Base-by-base conservation (phyloP, 2,888 invertebrate genomes). In the Chloroclystis v-ata region DNA sequence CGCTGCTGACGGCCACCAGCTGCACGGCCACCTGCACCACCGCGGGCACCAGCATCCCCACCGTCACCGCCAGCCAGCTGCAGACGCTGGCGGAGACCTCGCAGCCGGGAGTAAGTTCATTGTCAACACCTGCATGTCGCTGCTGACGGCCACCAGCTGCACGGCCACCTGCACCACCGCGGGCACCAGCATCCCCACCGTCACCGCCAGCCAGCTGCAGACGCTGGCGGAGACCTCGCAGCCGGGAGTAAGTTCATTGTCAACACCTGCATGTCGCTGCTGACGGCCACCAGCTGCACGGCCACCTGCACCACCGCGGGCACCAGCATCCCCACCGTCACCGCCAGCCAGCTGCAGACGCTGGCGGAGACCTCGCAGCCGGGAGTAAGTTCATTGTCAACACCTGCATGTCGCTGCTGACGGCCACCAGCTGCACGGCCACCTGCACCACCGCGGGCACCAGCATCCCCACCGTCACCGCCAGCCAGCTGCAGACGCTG, bases 71-170 rank as follows among this genome's bases (percentile, higher is more conserved):
- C 7, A 93, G 90, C 60, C 93, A 95, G 75, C 80, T 95, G 58
- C 94, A 94, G 74, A 94, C 95, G 0, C 75, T 95, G 25, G 95
- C 95, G 0, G 95, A 95, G 92, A 47, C 5, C 26, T 26, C 26
- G 8, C 26, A 49, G 69, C 9, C 73, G 69, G 71, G 75, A 59
- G 81, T 80, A 13, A 67, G 67, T 61, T 13, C 96, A 0, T 96
- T 96, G 93, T 96, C 44, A 96, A 96, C 78, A 96, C 96, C 0
- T 96, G 96, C 72, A 95, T 96, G 94, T 93, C 94, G 63, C 89
- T 93, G 4, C 90, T 93, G 28, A 93, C 94, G 0, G 91, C 91
- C 14, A 93, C 93, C 1, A 90, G 91, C 25, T 87, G 89, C 49
- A 90, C 91, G 0, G 81, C 85, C 10, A 89, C 90, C 13, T 74